Evolutionary conservation across 2,797 vertebrate species (phyloP).

Genomic region (Syngnathus rostellatus): DNA sequence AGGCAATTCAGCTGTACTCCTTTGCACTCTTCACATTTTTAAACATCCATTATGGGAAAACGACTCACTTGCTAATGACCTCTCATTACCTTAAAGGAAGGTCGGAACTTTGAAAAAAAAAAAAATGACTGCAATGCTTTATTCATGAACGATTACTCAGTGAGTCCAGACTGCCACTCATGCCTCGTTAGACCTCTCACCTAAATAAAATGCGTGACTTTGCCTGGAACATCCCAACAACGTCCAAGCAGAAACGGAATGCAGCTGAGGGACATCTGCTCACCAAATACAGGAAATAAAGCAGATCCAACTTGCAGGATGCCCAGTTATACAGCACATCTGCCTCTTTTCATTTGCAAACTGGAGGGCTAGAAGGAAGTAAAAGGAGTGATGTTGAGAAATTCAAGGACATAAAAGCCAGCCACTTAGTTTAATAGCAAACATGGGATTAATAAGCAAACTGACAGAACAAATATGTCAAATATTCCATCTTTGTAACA

Average conservation of each 20-base stretch:
- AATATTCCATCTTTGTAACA: neutral
- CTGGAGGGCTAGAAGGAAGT: neutral
- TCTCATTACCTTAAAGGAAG: slow-evolving; percentile 32
- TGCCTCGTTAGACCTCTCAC: slow-evolving; percentile 14
- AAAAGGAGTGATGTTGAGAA: neutral
- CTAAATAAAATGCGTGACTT: slow-evolving; percentile 28
- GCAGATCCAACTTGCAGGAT: slow-evolving; percentile 11
- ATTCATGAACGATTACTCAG: neutral
- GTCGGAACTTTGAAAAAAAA: neutral
- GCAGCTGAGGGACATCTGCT: slow-evolving; percentile 13
- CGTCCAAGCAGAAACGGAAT: neutral
- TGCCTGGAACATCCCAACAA: neutral
- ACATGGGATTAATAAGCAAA: neutral
- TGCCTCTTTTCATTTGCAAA: neutral
- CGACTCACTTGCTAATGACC: slow-evolving; percentile 27
- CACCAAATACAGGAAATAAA: slow-evolving; percentile 2
- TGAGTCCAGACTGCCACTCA: neutral
- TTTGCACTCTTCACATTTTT: neutral
- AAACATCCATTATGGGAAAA: neutral
- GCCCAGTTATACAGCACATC: neutral
- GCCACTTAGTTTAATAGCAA: neutral
- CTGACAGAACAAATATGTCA: neutral
- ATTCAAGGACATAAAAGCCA: neutral
- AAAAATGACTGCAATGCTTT: neutral
- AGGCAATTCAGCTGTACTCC: neutral